These are phyloP conservation scores for Yasuhikotakia modesta DNA, from an alignment of 2,797 vertebrate species.

Conservation along the genomic window DNA sequence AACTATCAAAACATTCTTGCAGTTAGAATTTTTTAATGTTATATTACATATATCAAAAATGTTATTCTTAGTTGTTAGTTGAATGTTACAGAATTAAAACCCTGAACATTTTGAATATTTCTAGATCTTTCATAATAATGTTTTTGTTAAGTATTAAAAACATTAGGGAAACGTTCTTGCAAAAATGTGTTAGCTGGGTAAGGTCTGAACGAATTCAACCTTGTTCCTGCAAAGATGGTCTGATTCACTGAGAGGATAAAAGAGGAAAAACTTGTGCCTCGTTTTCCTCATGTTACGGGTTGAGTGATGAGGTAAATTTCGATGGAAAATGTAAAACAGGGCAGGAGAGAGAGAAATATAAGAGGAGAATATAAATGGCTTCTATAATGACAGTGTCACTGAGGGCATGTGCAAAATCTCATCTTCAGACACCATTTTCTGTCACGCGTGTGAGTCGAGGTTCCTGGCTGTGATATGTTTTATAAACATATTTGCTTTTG, in stretches of 20 bases:
- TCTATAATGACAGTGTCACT: slow-evolving; percentile 19
- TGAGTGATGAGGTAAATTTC: slow-evolving; percentile 14
- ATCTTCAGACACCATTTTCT: slow-evolving; percentile 24
- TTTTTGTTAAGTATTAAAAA: too few species aligned
- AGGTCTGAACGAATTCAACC: background rate
- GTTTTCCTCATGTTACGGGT: slow-evolving; percentile 7
- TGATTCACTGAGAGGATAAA: slow-evolving; percentile 17
- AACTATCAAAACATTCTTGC: too few species aligned
- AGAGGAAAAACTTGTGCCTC: background rate
- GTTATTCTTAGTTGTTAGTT: too few species aligned
- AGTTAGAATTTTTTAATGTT: too few species aligned
- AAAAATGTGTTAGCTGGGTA: too few species aligned
- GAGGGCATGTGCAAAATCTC: slow-evolving; percentile 25
- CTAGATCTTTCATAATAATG: too few species aligned
- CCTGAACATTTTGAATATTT: too few species aligned
- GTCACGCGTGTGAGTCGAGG: background rate
- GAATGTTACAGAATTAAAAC: too few species aligned
- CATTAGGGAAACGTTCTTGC: too few species aligned
- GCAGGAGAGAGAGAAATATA: background rate
- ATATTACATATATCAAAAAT: too few species aligned
- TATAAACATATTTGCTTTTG: background rate
- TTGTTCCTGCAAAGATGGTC: slow-evolving; percentile 41
- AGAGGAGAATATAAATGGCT: slow-evolving; percentile 4
- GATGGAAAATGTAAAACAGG: background rate
- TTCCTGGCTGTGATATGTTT: background rate